These are phyloP conservation scores for Anastrepha obliqua DNA, from an alignment of 1,140 invertebrate genomes.

Conservation along the genomic window DNA sequence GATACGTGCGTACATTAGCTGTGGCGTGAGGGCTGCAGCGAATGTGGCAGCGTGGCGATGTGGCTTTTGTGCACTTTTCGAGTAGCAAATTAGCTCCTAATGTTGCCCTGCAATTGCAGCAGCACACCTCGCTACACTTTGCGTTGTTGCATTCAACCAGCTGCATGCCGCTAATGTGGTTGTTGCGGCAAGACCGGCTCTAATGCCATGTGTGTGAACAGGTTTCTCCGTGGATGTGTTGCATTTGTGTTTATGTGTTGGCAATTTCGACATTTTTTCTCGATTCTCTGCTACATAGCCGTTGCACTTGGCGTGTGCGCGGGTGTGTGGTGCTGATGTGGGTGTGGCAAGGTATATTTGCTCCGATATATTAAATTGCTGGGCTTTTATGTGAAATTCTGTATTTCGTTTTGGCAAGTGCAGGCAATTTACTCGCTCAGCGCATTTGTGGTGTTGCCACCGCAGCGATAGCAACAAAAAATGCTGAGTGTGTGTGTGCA, in stretches of 20 bases:
- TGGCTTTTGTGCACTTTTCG: background rate
- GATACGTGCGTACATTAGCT: background rate
- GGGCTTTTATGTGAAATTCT: background rate
- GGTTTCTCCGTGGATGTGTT: background rate
- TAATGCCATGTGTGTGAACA: background rate
- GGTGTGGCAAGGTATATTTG: conserved; percentile 19
- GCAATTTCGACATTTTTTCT: background rate
- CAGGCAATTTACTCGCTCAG: conserved; percentile 1
- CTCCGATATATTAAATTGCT: background rate
- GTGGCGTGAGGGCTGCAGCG: background rate
- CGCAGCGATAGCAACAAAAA: background rate
- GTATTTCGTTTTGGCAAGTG: background rate
- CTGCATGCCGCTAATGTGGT: conserved; percentile 16
- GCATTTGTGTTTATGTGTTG: background rate
- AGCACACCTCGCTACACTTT: background rate
- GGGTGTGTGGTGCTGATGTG: background rate
- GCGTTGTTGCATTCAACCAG: conserved; percentile 5
- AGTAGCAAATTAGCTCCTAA: conserved; percentile 47
- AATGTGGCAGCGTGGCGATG: background rate
- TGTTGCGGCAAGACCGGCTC: background rate
- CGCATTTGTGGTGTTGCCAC: conserved; percentile 5
- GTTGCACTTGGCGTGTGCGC: background rate
- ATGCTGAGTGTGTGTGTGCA: background rate
- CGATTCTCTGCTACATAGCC: background rate
- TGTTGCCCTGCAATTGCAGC: background rate